phyloP scores from a whole-genome alignment of 1,140 invertebrate species.

The Manduca sexta region DNA sequence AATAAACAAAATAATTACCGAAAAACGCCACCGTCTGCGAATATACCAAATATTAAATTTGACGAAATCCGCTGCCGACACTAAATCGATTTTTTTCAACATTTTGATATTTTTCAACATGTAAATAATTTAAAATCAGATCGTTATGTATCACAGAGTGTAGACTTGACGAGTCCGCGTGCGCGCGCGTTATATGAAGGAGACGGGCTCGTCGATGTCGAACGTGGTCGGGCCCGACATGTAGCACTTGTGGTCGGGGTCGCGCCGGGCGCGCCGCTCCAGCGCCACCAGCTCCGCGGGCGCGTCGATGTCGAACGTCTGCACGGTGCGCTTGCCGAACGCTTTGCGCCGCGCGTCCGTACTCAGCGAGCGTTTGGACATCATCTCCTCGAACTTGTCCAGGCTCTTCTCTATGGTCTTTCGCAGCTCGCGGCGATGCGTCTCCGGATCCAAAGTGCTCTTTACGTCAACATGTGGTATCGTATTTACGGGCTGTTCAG shows the following conservation, averaged over 20 bases:
- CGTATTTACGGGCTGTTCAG: constrained; percentile 19
- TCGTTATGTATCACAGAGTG: neutral
- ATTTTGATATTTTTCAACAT: neutral
- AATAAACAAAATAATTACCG: too few species aligned
- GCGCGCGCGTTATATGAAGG: constrained; percentile 15
- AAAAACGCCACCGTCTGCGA: too few species aligned
- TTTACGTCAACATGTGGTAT: neutral
- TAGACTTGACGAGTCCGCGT: neutral
- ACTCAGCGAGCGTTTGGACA: constrained; percentile 18
- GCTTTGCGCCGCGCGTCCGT: constrained; percentile 1
- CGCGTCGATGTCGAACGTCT: constrained; percentile 43
- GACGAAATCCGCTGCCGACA: too few species aligned
- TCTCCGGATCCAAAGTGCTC: constrained; percentile 4
- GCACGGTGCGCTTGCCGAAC: constrained; percentile 7
- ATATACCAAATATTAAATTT: too few species aligned
- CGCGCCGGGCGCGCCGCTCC: constrained; percentile 5
- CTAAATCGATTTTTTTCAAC: too few species aligned
- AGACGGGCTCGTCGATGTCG: constrained; percentile 76
- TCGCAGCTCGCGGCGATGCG: constrained; percentile 24
- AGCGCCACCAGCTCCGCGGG: constrained; percentile 18
- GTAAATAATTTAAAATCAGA: neutral
- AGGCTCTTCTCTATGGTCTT: constrained; percentile 47
- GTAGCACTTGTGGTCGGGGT: constrained; percentile 35
- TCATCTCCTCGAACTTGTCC: constrained; percentile 44
- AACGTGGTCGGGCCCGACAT: constrained; percentile 74